Evolutionary conservation across 2,888 invertebrate species (phyloP), one percentile per base, ranked within the genome.

Genomic region (Myathropa florea): DNA sequence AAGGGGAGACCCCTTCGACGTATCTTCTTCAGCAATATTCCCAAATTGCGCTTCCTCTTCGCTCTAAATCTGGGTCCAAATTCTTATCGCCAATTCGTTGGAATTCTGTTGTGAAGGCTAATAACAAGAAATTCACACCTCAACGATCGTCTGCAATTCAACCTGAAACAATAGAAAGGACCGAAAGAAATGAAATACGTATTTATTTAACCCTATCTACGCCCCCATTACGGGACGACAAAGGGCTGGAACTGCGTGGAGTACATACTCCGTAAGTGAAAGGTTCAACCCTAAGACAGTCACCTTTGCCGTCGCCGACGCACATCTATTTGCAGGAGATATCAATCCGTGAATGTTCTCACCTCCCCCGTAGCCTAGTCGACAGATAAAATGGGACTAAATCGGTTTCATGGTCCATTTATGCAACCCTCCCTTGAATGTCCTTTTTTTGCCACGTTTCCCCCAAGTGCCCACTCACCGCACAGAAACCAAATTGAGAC

Each of bases 331-430:
- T 21, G 2, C 1, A 63, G 4, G 23, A 7, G 10, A 46, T 18
- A 65, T 28, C 18, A 65, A 65, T 46, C 18, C 26, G 39, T 46
- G 26, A 65, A 46, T 24, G 26, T 65, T 65, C 18, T 65, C 65
- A 53, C 65, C 46, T 46, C 9, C 53, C 12, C 23, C 67, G 30
- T 14, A 28, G 21, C 55, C 28, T 21, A 30, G 12, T 55, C 55
- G 30, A 55, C 67, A 68, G 18, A 68, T n/a, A 30, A 30, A 55
- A 67, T 55, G 21, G 67, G 53, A 67, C 67, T 55, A 67, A 53
- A 68, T 68, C 55, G 55, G 67, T 55, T 55, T 68, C 14, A 55
- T 26, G 23, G 55, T 6, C 55, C 67, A 55, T 53, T 55, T 55
- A 23, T 30, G 55, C 28, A 14, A 23, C 23, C 23, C 26, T 14